A percentile compares a stretch with the other conserved stretches of the same genome.
These are phyloP conservation scores for Melanitta fusca DNA, from an alignment of 2,797 vertebrate species.

Conservation along the genomic window DNA sequence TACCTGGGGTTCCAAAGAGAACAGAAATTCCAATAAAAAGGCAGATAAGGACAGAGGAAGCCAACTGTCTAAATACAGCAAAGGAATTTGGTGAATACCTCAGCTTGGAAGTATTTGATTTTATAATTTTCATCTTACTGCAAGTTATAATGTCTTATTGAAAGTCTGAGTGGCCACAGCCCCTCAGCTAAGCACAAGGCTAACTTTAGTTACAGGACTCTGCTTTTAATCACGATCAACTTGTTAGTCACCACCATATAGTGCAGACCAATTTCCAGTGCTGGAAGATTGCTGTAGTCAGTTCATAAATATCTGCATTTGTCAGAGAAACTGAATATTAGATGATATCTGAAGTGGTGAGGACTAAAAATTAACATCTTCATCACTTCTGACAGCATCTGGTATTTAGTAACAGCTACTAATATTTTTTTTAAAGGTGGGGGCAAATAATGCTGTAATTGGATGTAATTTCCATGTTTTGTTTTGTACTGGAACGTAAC, in stretches of 20 bases:
- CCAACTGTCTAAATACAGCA: background rate
- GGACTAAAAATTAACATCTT: conserved; percentile 60
- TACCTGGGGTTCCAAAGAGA: background rate
- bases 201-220: conserved; percentile 58
- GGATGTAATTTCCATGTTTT: background rate
- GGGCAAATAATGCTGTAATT: background rate
- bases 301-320: conserved; percentile 69
- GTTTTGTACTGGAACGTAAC: background rate
- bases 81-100: conserved; percentile 7
- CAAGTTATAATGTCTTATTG: conserved; percentile 17
- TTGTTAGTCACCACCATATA: conserved; percentile 65
- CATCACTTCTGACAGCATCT: conserved; percentile 52
- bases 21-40: background rate
- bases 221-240: conserved; percentile 71
- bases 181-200: conserved; percentile 6
- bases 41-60: conserved; percentile 28
- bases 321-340: conserved; percentile 59
- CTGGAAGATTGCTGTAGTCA: conserved; percentile 50
- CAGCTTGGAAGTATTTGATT: conserved; percentile 39
- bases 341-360: conserved; percentile 48
- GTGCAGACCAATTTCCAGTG: conserved; percentile 59
- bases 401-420: conserved; percentile 49
- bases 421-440: conserved; percentile 10
- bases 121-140: conserved; percentile 32
- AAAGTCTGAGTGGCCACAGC: conserved; percentile 13